phyloP scores from a whole-genome alignment of 2,113 vertebrate genomes.

The Leptocoma aspasia region DNA sequence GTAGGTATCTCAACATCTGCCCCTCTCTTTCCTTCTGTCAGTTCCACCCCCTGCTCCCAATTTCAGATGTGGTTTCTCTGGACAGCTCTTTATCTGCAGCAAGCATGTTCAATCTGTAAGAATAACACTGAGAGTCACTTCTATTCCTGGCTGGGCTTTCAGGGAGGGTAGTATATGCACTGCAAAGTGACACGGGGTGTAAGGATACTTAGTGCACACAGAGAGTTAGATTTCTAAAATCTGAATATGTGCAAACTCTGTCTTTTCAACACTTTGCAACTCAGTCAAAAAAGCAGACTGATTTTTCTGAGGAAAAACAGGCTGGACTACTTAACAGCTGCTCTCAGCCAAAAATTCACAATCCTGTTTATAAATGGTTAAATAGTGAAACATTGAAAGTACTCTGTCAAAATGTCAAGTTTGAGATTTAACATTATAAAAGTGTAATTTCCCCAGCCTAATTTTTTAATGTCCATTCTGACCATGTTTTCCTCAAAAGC shows the following conservation, averaged over 20 bases:
- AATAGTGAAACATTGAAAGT: not conserved
- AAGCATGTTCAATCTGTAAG: not conserved
- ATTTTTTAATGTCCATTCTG: not conserved
- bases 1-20: not conserved
- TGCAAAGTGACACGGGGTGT: fast-evolving
- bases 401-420: not conserved
- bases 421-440: not conserved
- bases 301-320: not conserved
- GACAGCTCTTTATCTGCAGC: not conserved
- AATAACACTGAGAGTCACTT: not conserved
- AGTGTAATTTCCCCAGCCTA: not conserved
- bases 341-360: not conserved
- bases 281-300: not conserved
- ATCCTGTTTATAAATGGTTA: not conserved
- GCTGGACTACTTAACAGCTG: not conserved
- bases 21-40: not conserved
- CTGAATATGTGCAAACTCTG: not conserved
- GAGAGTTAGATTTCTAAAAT: not conserved
- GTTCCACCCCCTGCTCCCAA: not conserved
- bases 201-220: not conserved
- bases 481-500: not conserved
- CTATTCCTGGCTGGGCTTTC: not conserved
- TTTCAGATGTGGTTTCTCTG: not conserved
- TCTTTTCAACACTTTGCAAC: not conserved
- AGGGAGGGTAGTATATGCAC: not conserved